Base-by-base conservation (phyloP, 2,888 invertebrate species). In the Machimus atricapillus region DNA sequence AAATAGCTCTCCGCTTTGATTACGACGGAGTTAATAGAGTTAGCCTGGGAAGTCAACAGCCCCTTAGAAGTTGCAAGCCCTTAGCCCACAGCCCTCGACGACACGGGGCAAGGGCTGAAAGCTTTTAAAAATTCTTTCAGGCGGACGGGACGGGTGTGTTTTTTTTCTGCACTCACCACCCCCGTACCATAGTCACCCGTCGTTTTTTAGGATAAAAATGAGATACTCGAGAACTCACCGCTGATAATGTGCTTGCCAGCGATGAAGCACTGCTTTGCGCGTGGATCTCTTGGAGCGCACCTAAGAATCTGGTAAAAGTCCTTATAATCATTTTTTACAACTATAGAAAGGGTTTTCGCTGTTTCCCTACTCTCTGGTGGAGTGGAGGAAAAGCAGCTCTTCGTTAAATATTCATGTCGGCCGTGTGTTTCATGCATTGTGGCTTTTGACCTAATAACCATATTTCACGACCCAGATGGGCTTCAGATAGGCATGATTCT, bases 401-500 rank as follows among this genome's bases (percentile, higher is more conserved):
- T 79, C 16, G 79, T 46, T 46, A 79, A 79, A 79, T 52, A 46
- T 79, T 79, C 79, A 79, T 79, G 52, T 79, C 79, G 79, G 52
- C 52, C 23, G 52, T 79, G 31, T 46, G 56, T 79, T 79, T 79
- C 52, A 46, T 46, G 46, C 46, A 79, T 79, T 79, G 52, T 79
- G 79, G 14, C 52, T 79, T 79, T 79, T 79, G 79, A 79, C 79
- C 79, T 52, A 56, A 79, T 79, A 79, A 79, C 52, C 52, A 79
- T 52, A 79, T 79, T 52, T 79, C 31, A 78, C 40, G 40, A 78
- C 78, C 78, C 43, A 78, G 46, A 40, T 78, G 78, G 34, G 19
- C n/a, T 34, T 37, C n/a, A 34, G 76, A 37, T 76, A 76, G 76
- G n/a, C 19, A 66, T 66, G 12, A 66, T 66, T 66, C 66, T 66